Evolutionary conservation across 1,140 invertebrate genomes (phyloP).

Genomic region (Euborellia annulipes): DNA sequence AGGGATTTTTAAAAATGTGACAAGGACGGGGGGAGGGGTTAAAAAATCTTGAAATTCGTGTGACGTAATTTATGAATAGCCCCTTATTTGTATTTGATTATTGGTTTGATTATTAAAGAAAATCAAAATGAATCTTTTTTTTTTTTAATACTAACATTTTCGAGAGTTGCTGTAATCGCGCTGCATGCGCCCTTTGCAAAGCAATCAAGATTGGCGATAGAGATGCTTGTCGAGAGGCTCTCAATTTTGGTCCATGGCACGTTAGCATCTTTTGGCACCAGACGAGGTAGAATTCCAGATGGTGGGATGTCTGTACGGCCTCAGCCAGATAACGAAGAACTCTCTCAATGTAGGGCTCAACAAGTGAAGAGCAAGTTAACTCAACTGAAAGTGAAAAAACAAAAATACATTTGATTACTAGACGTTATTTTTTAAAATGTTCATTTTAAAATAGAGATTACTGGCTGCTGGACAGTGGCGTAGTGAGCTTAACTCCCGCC

Average conservation of each 20-base stretch:
- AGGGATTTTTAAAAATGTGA: too few relatives aligned
- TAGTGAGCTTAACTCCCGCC: too few relatives aligned
- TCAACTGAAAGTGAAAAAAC: slow-evolving; percentile 48
- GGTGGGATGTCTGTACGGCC: slow-evolving; percentile 55
- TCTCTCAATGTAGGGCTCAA: slow-evolving; percentile 58
- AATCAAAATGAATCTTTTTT: not conserved
- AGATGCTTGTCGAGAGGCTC: slow-evolving; percentile 21
- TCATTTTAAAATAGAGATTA: too few relatives aligned
- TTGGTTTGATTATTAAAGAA: too few relatives aligned
- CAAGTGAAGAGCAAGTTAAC: slow-evolving; percentile 48
- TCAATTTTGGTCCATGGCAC: slow-evolving; percentile 38
- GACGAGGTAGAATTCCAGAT: slow-evolving; percentile 74
- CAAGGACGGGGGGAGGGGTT: too few relatives aligned
- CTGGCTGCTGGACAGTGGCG: too few relatives aligned
- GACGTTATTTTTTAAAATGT: slow-evolving; percentile 9
- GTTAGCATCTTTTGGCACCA: slow-evolving; percentile 59
- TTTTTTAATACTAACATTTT: slow-evolving; percentile 66
- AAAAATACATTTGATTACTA: slow-evolving; percentile 12
- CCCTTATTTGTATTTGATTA: too few relatives aligned
- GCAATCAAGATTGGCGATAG: slow-evolving; percentile 46
- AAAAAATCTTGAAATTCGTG: too few relatives aligned
- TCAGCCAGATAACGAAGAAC: slow-evolving; percentile 50
- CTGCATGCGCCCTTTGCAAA: slow-evolving; percentile 63
- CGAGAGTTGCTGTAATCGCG: slow-evolving; percentile 62
- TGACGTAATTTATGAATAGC: too few relatives aligned